Base-by-base conservation (phyloP, 2,888 invertebrate genomes). In the Coleophora deauratella region DNA sequence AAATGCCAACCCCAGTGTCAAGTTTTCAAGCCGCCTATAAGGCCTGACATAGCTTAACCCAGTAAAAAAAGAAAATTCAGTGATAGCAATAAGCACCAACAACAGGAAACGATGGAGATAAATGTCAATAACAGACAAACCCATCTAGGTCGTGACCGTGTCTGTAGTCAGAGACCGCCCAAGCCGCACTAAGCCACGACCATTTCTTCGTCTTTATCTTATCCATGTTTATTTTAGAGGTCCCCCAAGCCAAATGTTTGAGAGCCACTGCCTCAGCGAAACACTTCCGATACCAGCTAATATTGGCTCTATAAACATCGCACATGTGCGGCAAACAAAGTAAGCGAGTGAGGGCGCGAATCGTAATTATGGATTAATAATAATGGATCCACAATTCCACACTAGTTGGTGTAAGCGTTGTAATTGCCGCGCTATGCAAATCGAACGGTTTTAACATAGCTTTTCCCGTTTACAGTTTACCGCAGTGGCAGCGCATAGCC, bases 341-440 rank as follows among this genome's bases (percentile, higher is more conserved):
- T 50, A 56, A 49, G 55, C 57, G 60, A 62, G 57, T 56, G 51
- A 51, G 51, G 55, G 51, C 45, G 46, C 49, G 62, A 65, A 60
- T 64, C 59, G 64, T 68, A 66, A 74, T 72, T 70, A 65, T 64
- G 61, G 66, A 74, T 75, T 76, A 73, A 72, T 72, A 71, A 71
- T 72, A 72, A 74, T 68, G 66, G 68, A 66, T 66, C 60, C 52
- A 52, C 46, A 46, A 52, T 11, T 31, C 48, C 47, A 21, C 21
- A 21, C 21, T 21, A 21, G 21, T 21, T 21, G 21, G 21, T 21
- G 21, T 21, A 21, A 21, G 3, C 21, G 21, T 21, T 21, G 51
- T 56, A 52, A 66, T 63, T 60, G 59, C 55, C 57, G 57, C 52
- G 58, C 58, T 62, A 67, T 70, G 70, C 54, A 59, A 74, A 73